A percentile compares a stretch with the other conserved stretches of the same genome.
Conservation (phyloP, 2,888 invertebrate species). For the Lucinisca nassula region DNA sequence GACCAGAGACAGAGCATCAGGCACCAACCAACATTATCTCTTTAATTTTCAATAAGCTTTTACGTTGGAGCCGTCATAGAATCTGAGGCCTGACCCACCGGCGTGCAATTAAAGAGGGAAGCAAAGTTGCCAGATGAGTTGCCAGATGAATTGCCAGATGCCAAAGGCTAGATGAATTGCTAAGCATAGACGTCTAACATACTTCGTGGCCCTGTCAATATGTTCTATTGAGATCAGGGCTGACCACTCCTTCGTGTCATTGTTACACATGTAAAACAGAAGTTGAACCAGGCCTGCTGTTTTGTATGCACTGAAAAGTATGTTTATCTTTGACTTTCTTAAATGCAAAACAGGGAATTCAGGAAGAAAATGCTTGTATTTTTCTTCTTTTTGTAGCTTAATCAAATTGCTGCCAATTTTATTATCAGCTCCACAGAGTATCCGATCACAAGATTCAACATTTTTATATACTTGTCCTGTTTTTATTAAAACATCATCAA, state of each 20-base stretch:
- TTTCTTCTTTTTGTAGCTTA: neutral
- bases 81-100: no score
- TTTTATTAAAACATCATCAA: conserved; percentile 55
- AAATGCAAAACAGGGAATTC: conserved; percentile 56
- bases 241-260: conserved; percentile 49
- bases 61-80: no score
- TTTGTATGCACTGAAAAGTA: conserved; percentile 49
- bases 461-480: conserved; percentile 30
- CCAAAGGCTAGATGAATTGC: conserved; percentile 35
- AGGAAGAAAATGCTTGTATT: conserved; percentile 40
- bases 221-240: conserved; percentile 41
- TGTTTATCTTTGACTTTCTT: conserved; percentile 58
- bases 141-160: no score
- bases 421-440: conserved; percentile 53
- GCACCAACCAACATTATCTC: no score
- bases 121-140: no score
- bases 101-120: no score
- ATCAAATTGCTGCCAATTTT: conserved; percentile 47
- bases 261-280: conserved; percentile 50
- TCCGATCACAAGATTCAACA: conserved; percentile 20
- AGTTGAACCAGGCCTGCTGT: conserved; percentile 53
- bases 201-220: conserved; percentile 47
- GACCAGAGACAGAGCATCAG: no score
- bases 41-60: no score
- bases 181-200: conserved; percentile 20